Percentiles rank a stretch among this genome's conserved stretches.
Evolutionary conservation across 2,113 vertebrate genomes (phyloP).

Genomic region (Oenanthe oenanthe): DNA sequence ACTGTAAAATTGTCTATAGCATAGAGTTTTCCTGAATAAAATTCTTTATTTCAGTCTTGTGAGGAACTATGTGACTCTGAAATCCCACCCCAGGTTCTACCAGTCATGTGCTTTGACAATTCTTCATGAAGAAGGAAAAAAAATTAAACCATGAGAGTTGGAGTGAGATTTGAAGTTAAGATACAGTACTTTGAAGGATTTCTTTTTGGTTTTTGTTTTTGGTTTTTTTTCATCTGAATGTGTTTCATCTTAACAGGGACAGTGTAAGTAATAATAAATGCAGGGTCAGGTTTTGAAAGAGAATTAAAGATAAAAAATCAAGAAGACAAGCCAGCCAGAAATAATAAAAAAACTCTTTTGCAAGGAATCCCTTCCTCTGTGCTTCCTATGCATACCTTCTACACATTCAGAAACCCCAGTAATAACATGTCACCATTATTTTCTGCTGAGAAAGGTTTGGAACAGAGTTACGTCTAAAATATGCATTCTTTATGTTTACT

Average conservation of each 20-base stretch:
- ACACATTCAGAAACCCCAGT: not conserved
- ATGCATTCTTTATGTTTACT: not conserved
- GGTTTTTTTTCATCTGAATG: not conserved
- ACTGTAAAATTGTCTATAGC: not conserved
- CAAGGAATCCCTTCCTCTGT: not conserved
- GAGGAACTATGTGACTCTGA: not conserved
- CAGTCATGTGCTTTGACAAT: not conserved
- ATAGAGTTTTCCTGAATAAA: not conserved
- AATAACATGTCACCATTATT: not conserved
- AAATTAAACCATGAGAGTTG: not conserved
- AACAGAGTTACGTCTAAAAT: not conserved
- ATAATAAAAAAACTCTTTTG: not conserved
- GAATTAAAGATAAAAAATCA: not conserved
- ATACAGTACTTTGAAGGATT: not conserved
- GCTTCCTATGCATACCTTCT: not conserved
- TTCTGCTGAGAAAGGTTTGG: not conserved
- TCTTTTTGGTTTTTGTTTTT: not conserved
- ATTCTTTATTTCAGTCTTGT: not conserved
- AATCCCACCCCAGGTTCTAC: not conserved
- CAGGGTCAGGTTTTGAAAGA: not conserved
- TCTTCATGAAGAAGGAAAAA: not conserved
- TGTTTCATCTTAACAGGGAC: not conserved
- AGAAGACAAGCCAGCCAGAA: not conserved
- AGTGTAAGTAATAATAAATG: not conserved
- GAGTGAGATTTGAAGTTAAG: not conserved